Evolutionary conservation across 2,797 vertebrate species (phyloP), one percentile per base, ranked within the genome.

Genomic region (Sebastes baramenuke): DNA sequence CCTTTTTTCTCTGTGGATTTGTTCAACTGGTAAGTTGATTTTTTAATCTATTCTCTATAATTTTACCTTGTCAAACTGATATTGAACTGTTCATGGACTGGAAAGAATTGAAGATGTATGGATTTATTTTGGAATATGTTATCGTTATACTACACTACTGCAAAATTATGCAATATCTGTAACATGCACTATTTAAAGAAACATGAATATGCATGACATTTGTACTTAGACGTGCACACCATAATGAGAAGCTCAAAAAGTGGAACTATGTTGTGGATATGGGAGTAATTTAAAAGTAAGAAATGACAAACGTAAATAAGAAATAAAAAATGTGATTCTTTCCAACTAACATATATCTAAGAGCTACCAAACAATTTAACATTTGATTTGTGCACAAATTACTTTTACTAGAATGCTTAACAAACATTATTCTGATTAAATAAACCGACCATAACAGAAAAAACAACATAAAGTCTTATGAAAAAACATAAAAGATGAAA

Each of bases 11-110:
- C 27, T 12, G 34, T 11, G 25, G 13, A 13, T 77, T 82, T 34
- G 16, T 68, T 80, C 5, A 18, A 24, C 59, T 0, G 89, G 94
- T 94, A 80, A 93, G 93, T 92, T 22, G 8, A 60, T 79, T 34
- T 6, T n/a, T 13, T 30, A 9, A 7, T 55, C 10, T 56, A 6
- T 36, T 20, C 6, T 29, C 4, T 56, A 1, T 18, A 11, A 34
- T 36, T 68, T 59, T 6, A 13, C 36, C 5, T 32, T 13, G 25
- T 36, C 9, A 20, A 7, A 20, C 3, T 49, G 10, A 52, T 58
- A 16, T 14, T 29, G 8, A 20, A 0, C 5, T 22, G 27, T 27
- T 2, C 29, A 36, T n/a, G 6, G 9, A 49, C 5, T 12, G 11
- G 1, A 9, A 65, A 16, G 10, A 30, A 25, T 12, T n/a, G 10